Base-by-base conservation (phyloP, 2,113 vertebrate genomes). In the Geothlypis trichas region DNA sequence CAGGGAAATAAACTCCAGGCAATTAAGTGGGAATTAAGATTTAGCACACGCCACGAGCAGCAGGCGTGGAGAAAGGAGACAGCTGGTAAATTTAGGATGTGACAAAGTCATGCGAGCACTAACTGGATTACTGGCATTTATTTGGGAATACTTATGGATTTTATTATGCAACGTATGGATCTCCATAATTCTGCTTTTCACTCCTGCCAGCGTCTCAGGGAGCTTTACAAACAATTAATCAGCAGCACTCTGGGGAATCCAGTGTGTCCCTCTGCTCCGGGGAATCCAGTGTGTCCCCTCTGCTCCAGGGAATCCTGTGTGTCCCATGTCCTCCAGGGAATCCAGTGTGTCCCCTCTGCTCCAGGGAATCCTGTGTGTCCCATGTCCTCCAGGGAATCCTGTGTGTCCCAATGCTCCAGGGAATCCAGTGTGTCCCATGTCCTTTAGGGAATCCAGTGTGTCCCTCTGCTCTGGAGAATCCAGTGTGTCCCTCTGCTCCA, bases 41-140 rank as follows among this genome's bases (percentile, higher is more conserved):
- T 82, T 73, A 87, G 83, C 3, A 3, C 75, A 47, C 9, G 22
- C 84, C 33, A 33, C 14, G 15, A 88, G 88, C 82, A 71, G 95
- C 84, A 82, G 90, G 79, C 79, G 3, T 52, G 44, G 75, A 57
- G 37, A 78, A 79, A 92, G 89, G 78, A 91, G 95, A 55, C 93
- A 95, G 97, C 95, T 95, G 92, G 92, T 89, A 55, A 91, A 94
- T 86, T 84, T 54, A 63, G 87, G 35, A 46, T 72, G 93, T 93
- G 95, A 76, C 89, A 89, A 71, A 95, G 77, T 80, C 93, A 62
- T 31, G 85, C 4, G 18, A 94, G 13, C 65, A 0, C 88, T 97
- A 96, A 95, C 90, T 33, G 91, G 96, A 97, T 95, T 95, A 93
- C 86, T 89, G 55, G 84, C 94, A 73, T 92, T 95, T 93, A 58